A percentile compares a stretch with the other conserved stretches of the same genome.
Conservation (phyloP, 2,888 invertebrate species). For the Hermaeophaga mercurialis region DNA sequence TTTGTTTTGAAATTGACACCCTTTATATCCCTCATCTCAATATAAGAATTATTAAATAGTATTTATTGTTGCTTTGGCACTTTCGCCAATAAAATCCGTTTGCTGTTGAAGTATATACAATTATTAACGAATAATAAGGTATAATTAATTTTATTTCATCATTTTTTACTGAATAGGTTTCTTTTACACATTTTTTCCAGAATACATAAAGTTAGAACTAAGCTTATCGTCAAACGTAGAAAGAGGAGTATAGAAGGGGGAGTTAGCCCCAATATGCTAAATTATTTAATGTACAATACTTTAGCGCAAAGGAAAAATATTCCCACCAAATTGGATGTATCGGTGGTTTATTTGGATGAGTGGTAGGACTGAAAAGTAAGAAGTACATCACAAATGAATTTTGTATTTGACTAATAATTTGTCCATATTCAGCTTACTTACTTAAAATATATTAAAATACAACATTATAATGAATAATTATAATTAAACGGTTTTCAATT, state of each 20-base stretch:
- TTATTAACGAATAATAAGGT: too few species aligned
- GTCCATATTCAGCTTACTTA: slow-evolving; percentile 20
- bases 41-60: too few species aligned
- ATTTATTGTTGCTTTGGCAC: too few species aligned
- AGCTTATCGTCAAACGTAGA: slow-evolving; percentile 35
- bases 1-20: too few species aligned
- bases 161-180: too few species aligned
- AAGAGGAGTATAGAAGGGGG: slow-evolving; percentile 35
- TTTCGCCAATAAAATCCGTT: too few species aligned
- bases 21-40: too few species aligned
- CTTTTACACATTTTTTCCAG: slow-evolving; percentile 38
- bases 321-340: slow-evolving; percentile 27
- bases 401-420: slow-evolving; percentile 19
- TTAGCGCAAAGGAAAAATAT: slow-evolving; percentile 32
- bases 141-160: too few species aligned
- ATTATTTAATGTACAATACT: slow-evolving; percentile 34
- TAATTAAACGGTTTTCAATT: too few species aligned
- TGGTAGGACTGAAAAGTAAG: slow-evolving; percentile 7
- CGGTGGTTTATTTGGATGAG: slow-evolving; percentile 23
- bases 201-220: slow-evolving; percentile 43
- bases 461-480: too few species aligned
- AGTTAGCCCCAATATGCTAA: slow-evolving; percentile 25
- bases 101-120: too few species aligned
- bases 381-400: slow-evolving; percentile 18
- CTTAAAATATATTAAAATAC: too few species aligned